Conservation (phyloP, 2,888 invertebrate genomes). For the Drosophila bunnanda region DNA sequence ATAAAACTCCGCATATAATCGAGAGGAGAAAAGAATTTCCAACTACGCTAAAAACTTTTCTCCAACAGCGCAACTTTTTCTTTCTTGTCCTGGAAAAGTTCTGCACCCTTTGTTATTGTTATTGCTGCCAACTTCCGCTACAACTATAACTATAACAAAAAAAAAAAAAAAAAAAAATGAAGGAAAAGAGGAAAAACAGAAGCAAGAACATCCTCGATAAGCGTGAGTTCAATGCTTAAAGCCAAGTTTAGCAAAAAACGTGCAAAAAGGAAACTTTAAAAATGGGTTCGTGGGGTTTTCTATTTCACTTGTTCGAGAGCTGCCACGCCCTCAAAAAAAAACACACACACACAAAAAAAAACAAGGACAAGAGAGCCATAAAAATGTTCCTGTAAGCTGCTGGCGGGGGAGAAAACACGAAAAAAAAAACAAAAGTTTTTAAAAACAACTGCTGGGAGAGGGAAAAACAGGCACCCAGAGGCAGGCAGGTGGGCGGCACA, state of each 20-base stretch:
- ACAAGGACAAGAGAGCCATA: slow-evolving; percentile 74
- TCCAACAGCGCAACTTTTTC: slow-evolving; percentile 47
- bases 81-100: slow-evolving; percentile 53
- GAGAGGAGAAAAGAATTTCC: slow-evolving; percentile 46
- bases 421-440: slow-evolving; percentile 49
- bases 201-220: slow-evolving; percentile 58
- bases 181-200: slow-evolving; percentile 42
- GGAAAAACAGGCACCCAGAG: slow-evolving; percentile 2
- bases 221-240: slow-evolving; percentile 50
- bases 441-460: slow-evolving; percentile 58
- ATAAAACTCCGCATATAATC: slow-evolving; percentile 29
- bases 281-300: slow-evolving; percentile 55
- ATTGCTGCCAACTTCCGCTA: slow-evolving; percentile 55
- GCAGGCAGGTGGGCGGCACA: slow-evolving; percentile 15
- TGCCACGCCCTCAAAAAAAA: slow-evolving; percentile 10
- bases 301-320: slow-evolving; percentile 65
- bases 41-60: slow-evolving; percentile 64
- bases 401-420: slow-evolving; percentile 2
- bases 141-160: slow-evolving; percentile 48
- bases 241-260: slow-evolving; percentile 19
- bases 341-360: too few relatives aligned
- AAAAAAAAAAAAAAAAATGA: slow-evolving; percentile 40
- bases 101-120: slow-evolving; percentile 50
- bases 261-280: slow-evolving; percentile 31
- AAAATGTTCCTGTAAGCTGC: slow-evolving; percentile 65